A percentile compares a stretch with the other conserved stretches of the same genome.
phyloP scores from a whole-genome alignment of 92 coral and sea anemone genomes.

The Virgularia gustaviana region DNA sequence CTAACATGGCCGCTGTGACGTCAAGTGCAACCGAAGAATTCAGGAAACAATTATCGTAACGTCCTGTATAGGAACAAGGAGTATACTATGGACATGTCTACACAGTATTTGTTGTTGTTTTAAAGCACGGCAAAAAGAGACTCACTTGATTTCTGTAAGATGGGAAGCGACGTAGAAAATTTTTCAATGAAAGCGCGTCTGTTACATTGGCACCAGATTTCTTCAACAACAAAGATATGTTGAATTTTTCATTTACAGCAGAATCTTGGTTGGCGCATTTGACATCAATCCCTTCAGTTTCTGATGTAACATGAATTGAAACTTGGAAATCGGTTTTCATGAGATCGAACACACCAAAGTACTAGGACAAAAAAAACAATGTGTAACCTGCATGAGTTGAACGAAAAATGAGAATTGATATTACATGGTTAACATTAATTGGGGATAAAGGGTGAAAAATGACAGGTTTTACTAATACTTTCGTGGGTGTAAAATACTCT shows the following conservation, averaged over 20 bases:
- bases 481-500: too few species aligned
- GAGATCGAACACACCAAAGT: conserved; percentile 50
- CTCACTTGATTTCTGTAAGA: conserved; percentile 46
- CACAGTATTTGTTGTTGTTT: background rate
- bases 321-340: conserved; percentile 52
- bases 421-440: background rate
- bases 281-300: background rate
- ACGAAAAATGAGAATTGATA: too few species aligned
- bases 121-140: background rate
- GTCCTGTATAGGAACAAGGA: too few species aligned
- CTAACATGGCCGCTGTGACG: too few species aligned
- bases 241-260: conserved; percentile 33
- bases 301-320: conserved; percentile 36
- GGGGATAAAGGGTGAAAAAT: too few species aligned
- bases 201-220: conserved; percentile 29
- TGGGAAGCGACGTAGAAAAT: conserved; percentile 32
- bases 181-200: conserved; percentile 30
- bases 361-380: background rate
- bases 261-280: background rate
- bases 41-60: too few species aligned
- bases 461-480: too few species aligned
- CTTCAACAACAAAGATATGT: conserved; percentile 42
- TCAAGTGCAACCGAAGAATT: too few species aligned
- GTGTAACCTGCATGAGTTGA: too few species aligned
- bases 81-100: background rate